Percentiles rank a stretch among this genome's conserved stretches.
Evolutionary conservation across 2,113 vertebrate genomes (phyloP).

Genomic region (Malurus alboscapulatus): DNA sequence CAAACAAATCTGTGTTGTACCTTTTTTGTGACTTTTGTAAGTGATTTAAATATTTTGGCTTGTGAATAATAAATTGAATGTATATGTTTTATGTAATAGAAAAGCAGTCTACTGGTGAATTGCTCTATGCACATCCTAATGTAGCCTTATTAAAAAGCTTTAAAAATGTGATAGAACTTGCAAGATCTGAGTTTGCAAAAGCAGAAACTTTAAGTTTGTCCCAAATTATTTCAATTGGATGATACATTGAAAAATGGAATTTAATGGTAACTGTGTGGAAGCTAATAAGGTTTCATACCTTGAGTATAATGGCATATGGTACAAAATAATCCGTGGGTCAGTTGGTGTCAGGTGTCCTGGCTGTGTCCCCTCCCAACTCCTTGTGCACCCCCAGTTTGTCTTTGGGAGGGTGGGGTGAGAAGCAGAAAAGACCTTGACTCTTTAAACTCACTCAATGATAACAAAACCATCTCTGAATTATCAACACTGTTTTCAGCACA

Average conservation of each 20-base stretch:
- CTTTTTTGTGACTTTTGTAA: neutral
- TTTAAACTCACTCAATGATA: neutral
- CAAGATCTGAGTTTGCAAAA: neutral
- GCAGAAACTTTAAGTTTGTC: neutral
- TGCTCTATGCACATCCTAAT: neutral
- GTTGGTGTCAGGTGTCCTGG: neutral
- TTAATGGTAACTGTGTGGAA: neutral
- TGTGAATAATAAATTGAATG: neutral
- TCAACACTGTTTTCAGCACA: neutral
- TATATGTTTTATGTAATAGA: neutral
- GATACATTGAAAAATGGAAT: neutral
- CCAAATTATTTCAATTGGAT: neutral
- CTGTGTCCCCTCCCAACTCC: neutral
- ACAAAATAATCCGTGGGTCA: neutral
- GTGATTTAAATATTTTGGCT: neutral
- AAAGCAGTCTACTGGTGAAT: neutral
- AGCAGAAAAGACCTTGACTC: neutral
- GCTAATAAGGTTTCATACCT: neutral
- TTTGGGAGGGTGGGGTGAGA: accelerated
- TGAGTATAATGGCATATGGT: neutral
- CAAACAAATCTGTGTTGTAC: neutral
- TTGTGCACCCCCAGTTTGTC: neutral
- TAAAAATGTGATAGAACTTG: neutral
- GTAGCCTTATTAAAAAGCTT: neutral
- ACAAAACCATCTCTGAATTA: neutral